Evolutionary conservation across 2,888 invertebrate genomes (phyloP).

Genomic region (Cylindroiulus punctatus): DNA sequence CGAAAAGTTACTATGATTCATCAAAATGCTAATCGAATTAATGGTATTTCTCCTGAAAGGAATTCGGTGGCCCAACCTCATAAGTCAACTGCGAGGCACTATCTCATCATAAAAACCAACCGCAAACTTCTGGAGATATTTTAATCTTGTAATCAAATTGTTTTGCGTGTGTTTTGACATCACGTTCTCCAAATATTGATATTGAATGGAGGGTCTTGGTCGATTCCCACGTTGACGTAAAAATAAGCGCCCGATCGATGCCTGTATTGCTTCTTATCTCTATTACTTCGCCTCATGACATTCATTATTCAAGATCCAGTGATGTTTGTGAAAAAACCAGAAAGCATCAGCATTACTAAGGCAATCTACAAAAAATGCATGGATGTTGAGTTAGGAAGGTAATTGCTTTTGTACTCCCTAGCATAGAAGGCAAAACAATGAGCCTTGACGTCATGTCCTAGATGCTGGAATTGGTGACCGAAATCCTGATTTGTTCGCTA

Average conservation of each 20-base stretch:
- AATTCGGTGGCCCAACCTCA: not conserved
- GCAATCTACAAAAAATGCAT: not conserved
- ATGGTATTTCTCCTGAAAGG: not conserved
- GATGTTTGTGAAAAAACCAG: not conserved
- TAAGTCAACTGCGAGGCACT: too few species aligned
- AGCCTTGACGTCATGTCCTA: too few species aligned
- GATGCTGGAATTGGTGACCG: too few species aligned
- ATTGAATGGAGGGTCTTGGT: not conserved
- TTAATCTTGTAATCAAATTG: slow-evolving; percentile 22
- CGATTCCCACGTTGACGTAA: not conserved
- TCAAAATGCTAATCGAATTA: slow-evolving; percentile 28
- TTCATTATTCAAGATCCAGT: not conserved
- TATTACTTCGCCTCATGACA: not conserved
- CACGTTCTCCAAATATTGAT: not conserved
- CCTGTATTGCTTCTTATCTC: not conserved
- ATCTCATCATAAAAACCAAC: not conserved
- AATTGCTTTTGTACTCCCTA: not conserved
- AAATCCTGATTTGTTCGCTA: too few species aligned
- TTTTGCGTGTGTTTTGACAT: not conserved
- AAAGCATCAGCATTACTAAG: not conserved
- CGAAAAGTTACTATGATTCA: not conserved
- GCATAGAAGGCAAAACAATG: too few species aligned
- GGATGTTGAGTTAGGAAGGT: not conserved
- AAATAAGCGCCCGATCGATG: not conserved
- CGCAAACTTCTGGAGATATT: not conserved